phyloP scores from a whole-genome alignment of 2,888 invertebrate genomes.

The Phengaris arion region DNA sequence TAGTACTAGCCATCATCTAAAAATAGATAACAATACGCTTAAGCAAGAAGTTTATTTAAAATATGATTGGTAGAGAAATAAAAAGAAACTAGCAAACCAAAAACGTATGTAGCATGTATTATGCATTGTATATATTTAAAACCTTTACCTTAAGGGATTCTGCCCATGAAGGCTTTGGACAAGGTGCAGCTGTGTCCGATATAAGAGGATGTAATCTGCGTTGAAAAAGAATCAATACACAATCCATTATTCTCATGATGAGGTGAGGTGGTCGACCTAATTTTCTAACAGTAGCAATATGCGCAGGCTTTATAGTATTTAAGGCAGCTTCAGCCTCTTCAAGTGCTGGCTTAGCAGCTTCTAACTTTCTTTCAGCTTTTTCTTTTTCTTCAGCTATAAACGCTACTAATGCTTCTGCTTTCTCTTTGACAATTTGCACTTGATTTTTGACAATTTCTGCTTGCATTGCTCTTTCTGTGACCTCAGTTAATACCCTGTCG shows the following conservation, averaged over 20 bases:
- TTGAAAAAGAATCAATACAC: slow-evolving; percentile 95
- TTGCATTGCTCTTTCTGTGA: slow-evolving; percentile 95
- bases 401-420: slow-evolving; percentile 92
- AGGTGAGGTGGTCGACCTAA: slow-evolving; percentile 96
- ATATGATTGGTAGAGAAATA: background rate
- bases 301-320: slow-evolving; percentile 97
- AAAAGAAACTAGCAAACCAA: no score
- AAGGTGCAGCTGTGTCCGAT: slow-evolving; percentile 88
- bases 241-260: slow-evolving; percentile 99
- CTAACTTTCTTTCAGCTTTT: slow-evolving; percentile 93
- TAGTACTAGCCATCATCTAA: slow-evolving; percentile 96
- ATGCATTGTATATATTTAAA: no score
- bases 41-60: background rate
- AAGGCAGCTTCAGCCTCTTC: slow-evolving; percentile 97
- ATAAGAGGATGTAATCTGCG: slow-evolving; percentile 90
- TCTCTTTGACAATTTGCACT: slow-evolving; percentile 97
- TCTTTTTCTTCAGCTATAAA: slow-evolving; percentile 94
- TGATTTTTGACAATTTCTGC: slow-evolving; percentile 97
- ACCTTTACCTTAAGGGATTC: slow-evolving; percentile 90
- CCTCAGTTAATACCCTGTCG: slow-evolving; percentile 91
- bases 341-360: slow-evolving; percentile 96
- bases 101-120: no score
- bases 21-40: slow-evolving; percentile 35
- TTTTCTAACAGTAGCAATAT: slow-evolving; percentile 96
- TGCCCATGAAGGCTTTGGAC: slow-evolving; percentile 97